Percentiles rank a stretch among this genome's conserved stretches.
Evolutionary conservation across 1,140 invertebrate genomes (phyloP).

Genomic region (Drosophila rufa): DNA sequence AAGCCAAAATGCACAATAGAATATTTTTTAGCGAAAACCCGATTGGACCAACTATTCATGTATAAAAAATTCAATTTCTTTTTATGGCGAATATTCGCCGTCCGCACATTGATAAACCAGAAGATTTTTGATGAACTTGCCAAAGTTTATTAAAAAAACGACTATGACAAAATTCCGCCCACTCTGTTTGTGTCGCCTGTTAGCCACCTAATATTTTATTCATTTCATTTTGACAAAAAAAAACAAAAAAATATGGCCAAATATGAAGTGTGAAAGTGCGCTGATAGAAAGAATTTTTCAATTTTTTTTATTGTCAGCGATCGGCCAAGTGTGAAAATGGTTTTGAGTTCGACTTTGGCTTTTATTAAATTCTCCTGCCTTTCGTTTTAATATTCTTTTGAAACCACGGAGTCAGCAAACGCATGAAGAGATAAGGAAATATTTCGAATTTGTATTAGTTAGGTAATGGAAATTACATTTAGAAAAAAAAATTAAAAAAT

Average conservation of each 20-base stretch:
- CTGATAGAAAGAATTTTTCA: slow-evolving; percentile 32
- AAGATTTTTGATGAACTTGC: slow-evolving; percentile 73
- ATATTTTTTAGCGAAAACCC: slow-evolving; percentile 59
- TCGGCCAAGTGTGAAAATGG: slow-evolving; percentile 74
- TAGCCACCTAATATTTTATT: slow-evolving; percentile 74
- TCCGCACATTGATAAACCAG: slow-evolving; percentile 50
- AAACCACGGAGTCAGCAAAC: slow-evolving; percentile 15
- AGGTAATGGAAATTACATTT: too few species aligned
- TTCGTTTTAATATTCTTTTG: slow-evolving; percentile 19
- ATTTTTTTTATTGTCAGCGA: slow-evolving; percentile 73
- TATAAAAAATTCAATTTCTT: slow-evolving; percentile 55
- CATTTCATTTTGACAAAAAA: slow-evolving; percentile 66
- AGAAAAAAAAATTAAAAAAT: too few species aligned
- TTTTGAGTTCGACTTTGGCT: slow-evolving; percentile 44
- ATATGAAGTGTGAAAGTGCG: slow-evolving; percentile 30
- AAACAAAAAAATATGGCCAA: slow-evolving; percentile 39
- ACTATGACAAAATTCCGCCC: background rate
- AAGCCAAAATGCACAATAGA: slow-evolving; percentile 52
- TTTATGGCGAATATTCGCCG: slow-evolving; percentile 32
- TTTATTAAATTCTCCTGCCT: slow-evolving; percentile 32
- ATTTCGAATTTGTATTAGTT: too few species aligned
- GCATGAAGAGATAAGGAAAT: slow-evolving; percentile 17
- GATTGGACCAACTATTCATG: slow-evolving; percentile 35
- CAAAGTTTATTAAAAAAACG: slow-evolving; percentile 73
- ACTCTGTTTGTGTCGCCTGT: slow-evolving; percentile 37